Percentiles rank a stretch among this genome's conserved stretches.
Evolutionary conservation across 2,888 invertebrate species (phyloP).

Genomic region (Pristionchus exspectatus): DNA sequence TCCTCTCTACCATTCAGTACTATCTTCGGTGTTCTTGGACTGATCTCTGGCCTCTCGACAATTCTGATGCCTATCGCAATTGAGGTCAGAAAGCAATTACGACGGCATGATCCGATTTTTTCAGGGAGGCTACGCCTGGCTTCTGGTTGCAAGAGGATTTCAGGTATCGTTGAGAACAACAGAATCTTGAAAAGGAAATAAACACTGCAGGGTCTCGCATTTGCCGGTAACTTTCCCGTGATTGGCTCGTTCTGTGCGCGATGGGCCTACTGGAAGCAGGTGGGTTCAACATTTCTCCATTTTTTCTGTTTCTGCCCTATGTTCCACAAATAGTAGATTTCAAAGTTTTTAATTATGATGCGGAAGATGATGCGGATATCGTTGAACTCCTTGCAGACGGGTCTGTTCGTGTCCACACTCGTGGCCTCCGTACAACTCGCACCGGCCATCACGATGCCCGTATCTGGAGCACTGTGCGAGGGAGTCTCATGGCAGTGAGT

Average conservation of each 20-base stretch:
- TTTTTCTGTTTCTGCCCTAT: background rate
- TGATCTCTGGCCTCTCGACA: constrained; percentile 68
- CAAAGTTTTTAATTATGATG: background rate
- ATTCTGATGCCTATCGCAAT: constrained; percentile 67
- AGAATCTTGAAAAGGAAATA: background rate
- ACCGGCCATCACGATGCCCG: constrained; percentile 67
- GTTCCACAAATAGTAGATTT: background rate
- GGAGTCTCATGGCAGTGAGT: constrained; percentile 55
- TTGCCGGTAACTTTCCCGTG: constrained; percentile 73
- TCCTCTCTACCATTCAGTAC: constrained; percentile 54
- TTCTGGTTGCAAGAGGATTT: constrained; percentile 64
- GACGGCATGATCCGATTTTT: background rate
- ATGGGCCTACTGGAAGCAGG: constrained; percentile 71
- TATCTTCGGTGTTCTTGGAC: constrained; percentile 65
- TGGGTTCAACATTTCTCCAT: background rate
- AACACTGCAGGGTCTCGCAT: constrained; percentile 64
- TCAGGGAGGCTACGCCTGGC: constrained; percentile 67
- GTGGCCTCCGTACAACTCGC: constrained; percentile 71
- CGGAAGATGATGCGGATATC: background rate
- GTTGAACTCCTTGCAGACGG: constrained; percentile 57
- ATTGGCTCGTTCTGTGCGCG: constrained; percentile 72
- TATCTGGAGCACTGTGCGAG: constrained; percentile 51
- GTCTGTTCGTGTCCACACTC: constrained; percentile 70
- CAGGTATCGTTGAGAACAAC: constrained; percentile 53
- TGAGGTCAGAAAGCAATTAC: constrained; percentile 21